Evolutionary conservation across 2,113 vertebrate genomes (phyloP).

Genomic region (Alces alces): DNA sequence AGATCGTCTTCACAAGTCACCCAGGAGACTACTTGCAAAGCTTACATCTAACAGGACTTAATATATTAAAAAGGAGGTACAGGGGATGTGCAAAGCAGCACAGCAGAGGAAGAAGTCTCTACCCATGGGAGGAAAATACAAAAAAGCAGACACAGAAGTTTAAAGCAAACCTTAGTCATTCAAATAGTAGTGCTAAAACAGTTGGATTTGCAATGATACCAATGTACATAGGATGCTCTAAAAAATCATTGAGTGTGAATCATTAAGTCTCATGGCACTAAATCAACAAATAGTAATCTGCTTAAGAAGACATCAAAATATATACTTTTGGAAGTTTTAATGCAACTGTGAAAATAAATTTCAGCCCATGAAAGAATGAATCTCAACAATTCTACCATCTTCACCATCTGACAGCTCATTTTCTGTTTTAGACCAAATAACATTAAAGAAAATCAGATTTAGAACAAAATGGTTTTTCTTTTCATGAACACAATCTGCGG

Average conservation of each 20-base stretch:
- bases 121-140: neutral
- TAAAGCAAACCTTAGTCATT: neutral
- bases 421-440: neutral
- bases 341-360: neutral
- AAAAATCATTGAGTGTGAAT: neutral
- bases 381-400: neutral
- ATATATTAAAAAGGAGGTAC: neutral
- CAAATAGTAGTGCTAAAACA: neutral
- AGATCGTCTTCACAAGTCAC: neutral
- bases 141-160: neutral
- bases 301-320: neutral
- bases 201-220: neutral
- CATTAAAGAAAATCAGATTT: neutral
- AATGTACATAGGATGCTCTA: neutral
- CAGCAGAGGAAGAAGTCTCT: neutral
- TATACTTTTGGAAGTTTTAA: neutral
- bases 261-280: neutral
- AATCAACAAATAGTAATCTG: neutral
- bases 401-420: neutral
- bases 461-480: neutral
- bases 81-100: neutral
- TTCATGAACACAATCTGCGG: neutral
- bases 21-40: neutral
- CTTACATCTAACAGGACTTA: neutral
- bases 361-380: neutral